Evolutionary conservation across 1,140 invertebrate genomes (phyloP), one percentile per base, ranked within the genome.

Genomic region (Trachymyrmex septentrionalis): DNA sequence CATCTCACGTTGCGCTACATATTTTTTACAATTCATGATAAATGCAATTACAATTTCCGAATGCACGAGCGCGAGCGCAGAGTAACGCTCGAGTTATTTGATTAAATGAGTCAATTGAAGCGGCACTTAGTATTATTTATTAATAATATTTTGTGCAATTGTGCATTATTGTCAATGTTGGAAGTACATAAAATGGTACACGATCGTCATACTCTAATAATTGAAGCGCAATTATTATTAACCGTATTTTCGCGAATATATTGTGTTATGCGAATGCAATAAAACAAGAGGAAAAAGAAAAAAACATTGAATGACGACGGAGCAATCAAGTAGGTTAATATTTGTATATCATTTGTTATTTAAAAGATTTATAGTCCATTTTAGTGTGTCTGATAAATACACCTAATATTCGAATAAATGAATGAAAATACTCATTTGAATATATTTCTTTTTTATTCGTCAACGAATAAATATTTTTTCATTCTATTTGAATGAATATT

Each of bases 61-160:
- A 67, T 21, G 3, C 1, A 44, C 10, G 21, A 24, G 10, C 21
- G 57, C 21, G 34, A 44, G n/a, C 12, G n/a, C 12, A 21, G 10
- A 21, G 38, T 67, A 48, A 69, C n/a, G n/a, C 66, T 48, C 21
- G n/a, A 69, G 2, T 21, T 69, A 38, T 69, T 24, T 48, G 66
- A 44, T 69, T n/a, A 21, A 69, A 48, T 69, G 1, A 24, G 21
- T 69, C n/a, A 69, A 69, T 24, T 24, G 66, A 69, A 48, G 12
- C 5, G 38, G n/a, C 27, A 38, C 34, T 67, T 67, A 64, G 5
- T 27, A 9, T 69, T 3, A 14, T 50, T 69, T 69, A 69, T 69
- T 69, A 69, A 69, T 67, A 67, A 67, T 69, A 69, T 50, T 69
- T 69, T 10, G 10, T 44, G 10, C 14, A 69, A 50, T 50, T 38